These are phyloP conservation scores for Tipula vernalis DNA, from an alignment of 2,888 invertebrate genomes.

Conservation along the genomic window DNA sequence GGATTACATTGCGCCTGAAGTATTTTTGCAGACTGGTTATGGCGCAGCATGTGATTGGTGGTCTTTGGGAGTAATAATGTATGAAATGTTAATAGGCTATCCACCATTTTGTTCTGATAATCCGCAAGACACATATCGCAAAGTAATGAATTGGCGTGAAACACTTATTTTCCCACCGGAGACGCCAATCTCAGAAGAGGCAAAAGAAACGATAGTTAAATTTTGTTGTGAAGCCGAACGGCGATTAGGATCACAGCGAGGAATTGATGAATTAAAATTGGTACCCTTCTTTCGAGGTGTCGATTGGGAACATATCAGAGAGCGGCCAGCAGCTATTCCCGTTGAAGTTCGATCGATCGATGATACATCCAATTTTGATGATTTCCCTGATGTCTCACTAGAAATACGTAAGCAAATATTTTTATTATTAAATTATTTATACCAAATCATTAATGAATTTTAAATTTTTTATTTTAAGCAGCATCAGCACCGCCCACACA, in stretches of 20 bases:
- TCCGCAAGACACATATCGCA: constrained; percentile 41
- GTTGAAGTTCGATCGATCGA: constrained; percentile 98
- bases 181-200: constrained; percentile 97
- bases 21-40: constrained; percentile 95
- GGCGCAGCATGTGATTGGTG: constrained; percentile 99
- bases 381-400: constrained; percentile 97
- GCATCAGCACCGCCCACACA: constrained; percentile 78
- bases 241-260: constrained; percentile 70
- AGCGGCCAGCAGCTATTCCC: constrained; percentile 94
- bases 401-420: constrained; percentile 77
- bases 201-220: constrained; percentile 85
- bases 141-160: constrained; percentile 99
- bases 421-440: background rate
- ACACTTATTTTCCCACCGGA: constrained; percentile 97
- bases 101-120: constrained; percentile 99
- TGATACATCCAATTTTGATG: constrained; percentile 99
- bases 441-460: background rate
- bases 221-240: constrained; percentile 96
- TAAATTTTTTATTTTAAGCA: constrained; percentile 33
- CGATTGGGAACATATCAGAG: constrained; percentile 98
- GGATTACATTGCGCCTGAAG: constrained; percentile 99
- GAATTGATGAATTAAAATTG: constrained; percentile 85
- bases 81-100: constrained; percentile 99
- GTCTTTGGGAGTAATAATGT: constrained; percentile 99
- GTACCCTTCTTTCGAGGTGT: constrained; percentile 93